These are phyloP conservation scores for Hystrix cristata DNA, from an alignment of 2,113 vertebrate species.

Conservation along the genomic window DNA sequence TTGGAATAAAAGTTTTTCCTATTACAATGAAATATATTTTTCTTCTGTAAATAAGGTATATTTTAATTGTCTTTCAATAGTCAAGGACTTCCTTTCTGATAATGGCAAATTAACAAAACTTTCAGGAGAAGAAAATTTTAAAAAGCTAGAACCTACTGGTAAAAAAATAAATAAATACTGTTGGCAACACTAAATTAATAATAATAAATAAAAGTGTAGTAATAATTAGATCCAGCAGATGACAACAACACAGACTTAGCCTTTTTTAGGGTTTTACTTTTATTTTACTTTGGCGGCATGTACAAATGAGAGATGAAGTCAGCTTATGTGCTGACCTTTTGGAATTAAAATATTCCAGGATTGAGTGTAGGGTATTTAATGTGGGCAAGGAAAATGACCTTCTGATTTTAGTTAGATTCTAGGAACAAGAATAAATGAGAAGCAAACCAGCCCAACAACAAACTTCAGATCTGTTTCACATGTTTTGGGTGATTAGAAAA, in stretches of 20 bases:
- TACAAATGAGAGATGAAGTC: neutral
- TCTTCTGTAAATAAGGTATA: neutral
- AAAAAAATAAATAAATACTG: slow-evolving; percentile 5
- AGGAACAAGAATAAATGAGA: neutral
- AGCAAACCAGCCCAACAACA: neutral
- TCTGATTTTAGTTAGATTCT: neutral
- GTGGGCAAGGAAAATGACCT: neutral
- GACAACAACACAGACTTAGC: neutral
- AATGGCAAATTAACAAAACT: neutral
- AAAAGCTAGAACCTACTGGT: neutral
- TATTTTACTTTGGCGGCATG: neutral
- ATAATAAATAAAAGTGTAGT: neutral
- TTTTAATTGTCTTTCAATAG: neutral
- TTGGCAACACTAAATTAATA: neutral
- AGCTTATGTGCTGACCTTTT: neutral
- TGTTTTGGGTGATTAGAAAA: neutral
- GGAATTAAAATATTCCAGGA: neutral
- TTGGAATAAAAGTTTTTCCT: neutral
- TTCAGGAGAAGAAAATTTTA: neutral
- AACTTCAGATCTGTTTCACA: neutral
- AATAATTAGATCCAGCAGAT: neutral
- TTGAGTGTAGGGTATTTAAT: neutral
- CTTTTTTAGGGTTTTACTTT: neutral
- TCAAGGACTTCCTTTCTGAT: neutral
- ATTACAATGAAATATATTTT: neutral